These are phyloP conservation scores for Tachina lurida DNA, from an alignment of 2,888 invertebrate species.

Conservation along the genomic window DNA sequence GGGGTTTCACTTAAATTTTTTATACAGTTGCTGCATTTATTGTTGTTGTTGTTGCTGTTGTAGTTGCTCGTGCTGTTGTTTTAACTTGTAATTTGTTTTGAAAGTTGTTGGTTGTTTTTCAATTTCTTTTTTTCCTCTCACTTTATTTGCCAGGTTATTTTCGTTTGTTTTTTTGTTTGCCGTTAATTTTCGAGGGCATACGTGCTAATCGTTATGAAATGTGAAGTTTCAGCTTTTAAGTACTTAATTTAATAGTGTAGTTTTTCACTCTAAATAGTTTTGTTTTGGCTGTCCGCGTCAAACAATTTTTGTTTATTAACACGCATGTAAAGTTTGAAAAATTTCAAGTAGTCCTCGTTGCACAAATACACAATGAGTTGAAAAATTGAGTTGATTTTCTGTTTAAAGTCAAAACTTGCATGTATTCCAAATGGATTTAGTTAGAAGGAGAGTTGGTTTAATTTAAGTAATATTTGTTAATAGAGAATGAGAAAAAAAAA, in stretches of 20 bases:
- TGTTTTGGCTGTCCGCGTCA: constrained; percentile 40
- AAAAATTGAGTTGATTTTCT: not conserved
- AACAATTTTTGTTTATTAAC: constrained; percentile 39
- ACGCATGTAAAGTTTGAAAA: constrained; percentile 23
- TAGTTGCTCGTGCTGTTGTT: constrained; percentile 34
- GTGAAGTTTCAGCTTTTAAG: constrained; percentile 60
- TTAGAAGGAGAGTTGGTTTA: not conserved
- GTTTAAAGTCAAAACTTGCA: not conserved
- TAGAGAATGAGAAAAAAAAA: not conserved
- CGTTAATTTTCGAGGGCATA: constrained; percentile 65
- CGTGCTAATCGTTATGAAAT: constrained; percentile 68
- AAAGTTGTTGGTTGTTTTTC: constrained; percentile 51
- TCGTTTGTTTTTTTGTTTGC: constrained; percentile 21
- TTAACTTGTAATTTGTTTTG: constrained; percentile 68
- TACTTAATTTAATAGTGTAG: constrained; percentile 66
- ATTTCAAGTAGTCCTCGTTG: not conserved
- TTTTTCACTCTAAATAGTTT: constrained; percentile 40
- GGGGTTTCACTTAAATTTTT: constrained; percentile 65
- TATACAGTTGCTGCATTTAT: constrained; percentile 20
- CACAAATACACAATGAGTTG: constrained; percentile 1
- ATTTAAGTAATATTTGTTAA: not conserved
- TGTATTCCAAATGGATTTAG: not conserved
- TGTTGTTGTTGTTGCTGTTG: constrained; percentile 42
- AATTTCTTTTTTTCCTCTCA: not conserved
- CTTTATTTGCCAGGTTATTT: constrained; percentile 34